phyloP scores from a whole-genome alignment of 2,888 invertebrate species.

The Phaonia tiefii region DNA sequence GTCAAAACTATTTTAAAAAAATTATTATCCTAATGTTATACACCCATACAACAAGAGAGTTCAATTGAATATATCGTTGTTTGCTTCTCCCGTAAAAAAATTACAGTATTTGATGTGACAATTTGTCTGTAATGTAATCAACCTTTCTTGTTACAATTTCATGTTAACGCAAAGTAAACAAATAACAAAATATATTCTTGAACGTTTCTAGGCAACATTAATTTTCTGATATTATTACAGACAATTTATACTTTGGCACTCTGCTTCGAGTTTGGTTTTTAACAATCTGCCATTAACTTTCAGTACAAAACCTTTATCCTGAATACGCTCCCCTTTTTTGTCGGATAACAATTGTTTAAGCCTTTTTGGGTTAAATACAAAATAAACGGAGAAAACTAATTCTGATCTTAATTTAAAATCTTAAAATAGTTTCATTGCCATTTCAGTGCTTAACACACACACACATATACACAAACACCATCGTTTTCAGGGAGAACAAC shows the following conservation, averaged over 20 bases:
- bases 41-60: too few species aligned
- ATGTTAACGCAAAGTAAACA: too few species aligned
- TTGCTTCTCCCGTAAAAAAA: too few species aligned
- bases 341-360: conserved; percentile 23
- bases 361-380: conserved; percentile 6
- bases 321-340: neutral
- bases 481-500: neutral
- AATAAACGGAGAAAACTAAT: conserved; percentile 10
- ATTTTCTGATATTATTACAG: too few species aligned
- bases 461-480: neutral
- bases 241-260: neutral
- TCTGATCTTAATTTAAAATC: conserved; percentile 37
- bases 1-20: too few species aligned
- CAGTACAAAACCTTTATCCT: conserved; percentile 5
- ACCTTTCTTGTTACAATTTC: too few species aligned
- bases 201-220: too few species aligned
- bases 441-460: neutral
- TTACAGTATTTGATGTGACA: too few species aligned
- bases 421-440: conserved; percentile 38
- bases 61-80: too few species aligned
- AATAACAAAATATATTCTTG: too few species aligned
- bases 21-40: too few species aligned
- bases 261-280: neutral
- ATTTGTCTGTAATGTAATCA: too few species aligned
- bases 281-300: neutral